A percentile compares a stretch with the other conserved stretches of the same genome.
These are phyloP conservation scores for Enteromius viviparus DNA, from an alignment of 2,797 vertebrate species.

Conservation along the genomic window DNA sequence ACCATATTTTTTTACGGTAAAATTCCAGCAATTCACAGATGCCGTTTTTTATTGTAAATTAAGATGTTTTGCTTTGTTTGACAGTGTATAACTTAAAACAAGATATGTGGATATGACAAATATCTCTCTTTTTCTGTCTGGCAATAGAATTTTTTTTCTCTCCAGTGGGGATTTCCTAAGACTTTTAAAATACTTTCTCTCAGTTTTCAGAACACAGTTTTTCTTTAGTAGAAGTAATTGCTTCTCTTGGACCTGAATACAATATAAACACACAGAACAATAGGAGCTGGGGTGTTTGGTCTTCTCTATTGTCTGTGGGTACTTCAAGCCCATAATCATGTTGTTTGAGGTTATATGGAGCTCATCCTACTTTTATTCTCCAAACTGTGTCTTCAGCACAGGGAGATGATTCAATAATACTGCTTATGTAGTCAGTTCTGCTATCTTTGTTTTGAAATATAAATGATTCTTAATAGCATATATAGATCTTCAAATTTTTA, in stretches of 20 bases:
- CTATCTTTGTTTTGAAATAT: constrained; percentile 5
- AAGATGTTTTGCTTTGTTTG: too few species aligned
- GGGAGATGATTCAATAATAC: neutral
- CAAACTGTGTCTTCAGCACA: constrained; percentile 57
- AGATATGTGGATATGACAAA: neutral
- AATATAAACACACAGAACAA: constrained; percentile 64
- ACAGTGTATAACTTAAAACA: neutral
- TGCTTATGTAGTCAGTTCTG: neutral
- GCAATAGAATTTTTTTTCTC: neutral
- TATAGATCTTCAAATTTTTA: neutral
- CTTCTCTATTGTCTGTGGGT: constrained; percentile 78
- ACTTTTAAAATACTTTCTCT: constrained; percentile 43
- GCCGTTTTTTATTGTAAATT: too few species aligned
- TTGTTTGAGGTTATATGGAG: constrained; percentile 60
- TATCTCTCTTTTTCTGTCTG: neutral
- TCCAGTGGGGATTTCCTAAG: constrained; percentile 39
- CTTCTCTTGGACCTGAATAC: constrained; percentile 67
- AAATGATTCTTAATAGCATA: neutral
- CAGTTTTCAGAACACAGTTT: neutral
- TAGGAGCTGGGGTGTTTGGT: constrained; percentile 67
- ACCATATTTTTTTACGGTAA: too few species aligned
- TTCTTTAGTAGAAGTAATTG: constrained; percentile 39
- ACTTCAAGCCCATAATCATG: constrained; percentile 80
- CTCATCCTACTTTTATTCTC: constrained; percentile 72
- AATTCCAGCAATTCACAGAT: too few species aligned